Evolutionary conservation across 1,140 invertebrate species (phyloP), one percentile per base, ranked within the genome.

Genomic region (Batillaria attramentaria): DNA sequence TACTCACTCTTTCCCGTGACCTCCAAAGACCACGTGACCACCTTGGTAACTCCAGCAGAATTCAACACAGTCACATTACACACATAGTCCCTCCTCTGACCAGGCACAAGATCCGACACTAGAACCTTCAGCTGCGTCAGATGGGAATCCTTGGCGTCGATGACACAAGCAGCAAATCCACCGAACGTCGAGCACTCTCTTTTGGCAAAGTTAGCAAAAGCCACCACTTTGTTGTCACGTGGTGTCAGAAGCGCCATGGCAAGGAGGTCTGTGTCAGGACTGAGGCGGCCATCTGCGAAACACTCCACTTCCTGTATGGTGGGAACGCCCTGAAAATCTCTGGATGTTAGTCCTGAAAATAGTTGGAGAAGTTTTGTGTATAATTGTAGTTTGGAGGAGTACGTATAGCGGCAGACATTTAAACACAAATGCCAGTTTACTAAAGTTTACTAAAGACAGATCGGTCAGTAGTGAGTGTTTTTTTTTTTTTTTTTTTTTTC

Each of bases 121-220:
- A 73, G 50, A 18, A 33, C 6, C 41, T 60, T 57, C 33, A 73
- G n/a, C 28, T 37, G 4, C 2, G 72, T 73, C 6, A 16, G 8
- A 35, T 57, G 72, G 1, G 72, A 57, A 35, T 73, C 33, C 24
- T 31, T 57, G 5, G 13, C 46, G 42, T 60, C 33, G 0, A 73
- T 2, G 31, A 57, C 10, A 57, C 72, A 73, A 20, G 72, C 72
- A 35, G 72, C 43, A 35, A 73, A 73, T 6, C 72, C 72, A 0
- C 13, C 31, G 20, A 37, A 73, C 13, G 31, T 60, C 13, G 72
- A 54, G 46, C 72, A 73, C 33, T 73, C 72, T 50, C 60, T 35
- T n/a, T 73, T 73, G 72, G 72, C 72, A 35, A 73, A 73, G 72
- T 73, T 73, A 0, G 60, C 72, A 35, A 73, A 73, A 6, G 50